A percentile compares a stretch with the other conserved stretches of the same genome.
phyloP scores from a whole-genome alignment of 2,113 vertebrate species.

The Pollachius pollachius region DNA sequence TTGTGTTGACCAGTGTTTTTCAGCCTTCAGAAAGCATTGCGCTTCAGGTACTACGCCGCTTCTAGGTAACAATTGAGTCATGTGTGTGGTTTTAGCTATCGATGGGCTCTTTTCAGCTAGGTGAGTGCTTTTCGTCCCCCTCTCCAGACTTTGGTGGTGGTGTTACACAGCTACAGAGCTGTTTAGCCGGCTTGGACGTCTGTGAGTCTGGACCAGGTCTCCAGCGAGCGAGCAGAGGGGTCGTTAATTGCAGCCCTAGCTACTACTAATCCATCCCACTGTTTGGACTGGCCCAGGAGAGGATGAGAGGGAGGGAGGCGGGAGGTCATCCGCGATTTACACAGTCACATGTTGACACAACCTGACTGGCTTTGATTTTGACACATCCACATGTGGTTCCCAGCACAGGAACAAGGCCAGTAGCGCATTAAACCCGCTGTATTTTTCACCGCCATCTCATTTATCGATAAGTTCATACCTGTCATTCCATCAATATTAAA shows the following conservation, averaged over 20 bases:
- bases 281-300: constrained; percentile 46
- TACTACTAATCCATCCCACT: constrained; percentile 58
- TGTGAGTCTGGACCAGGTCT: constrained; percentile 15
- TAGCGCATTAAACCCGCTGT: too few species aligned
- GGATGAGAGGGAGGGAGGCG: constrained; percentile 35
- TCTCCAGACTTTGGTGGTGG: too few species aligned
- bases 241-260: constrained; percentile 47
- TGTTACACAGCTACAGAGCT: constrained; percentile 3
- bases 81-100: not conserved
- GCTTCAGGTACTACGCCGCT: too few species aligned
- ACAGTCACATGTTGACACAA: constrained; percentile 23
- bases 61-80: too few species aligned
- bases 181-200: not conserved
- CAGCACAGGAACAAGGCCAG: too few species aligned
- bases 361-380: constrained; percentile 24
- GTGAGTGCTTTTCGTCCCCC: too few species aligned
- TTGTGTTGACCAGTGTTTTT: too few species aligned
- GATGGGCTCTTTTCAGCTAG: not conserved
- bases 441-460: too few species aligned
- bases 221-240: constrained; percentile 28
- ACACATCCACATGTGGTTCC: constrained; percentile 14
- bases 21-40: too few species aligned
- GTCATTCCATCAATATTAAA: too few species aligned
- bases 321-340: constrained; percentile 14
- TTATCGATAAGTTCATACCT: too few species aligned